Conservation (phyloP, 1,140 invertebrate genomes). For the Drosophila ambigua region DNA sequence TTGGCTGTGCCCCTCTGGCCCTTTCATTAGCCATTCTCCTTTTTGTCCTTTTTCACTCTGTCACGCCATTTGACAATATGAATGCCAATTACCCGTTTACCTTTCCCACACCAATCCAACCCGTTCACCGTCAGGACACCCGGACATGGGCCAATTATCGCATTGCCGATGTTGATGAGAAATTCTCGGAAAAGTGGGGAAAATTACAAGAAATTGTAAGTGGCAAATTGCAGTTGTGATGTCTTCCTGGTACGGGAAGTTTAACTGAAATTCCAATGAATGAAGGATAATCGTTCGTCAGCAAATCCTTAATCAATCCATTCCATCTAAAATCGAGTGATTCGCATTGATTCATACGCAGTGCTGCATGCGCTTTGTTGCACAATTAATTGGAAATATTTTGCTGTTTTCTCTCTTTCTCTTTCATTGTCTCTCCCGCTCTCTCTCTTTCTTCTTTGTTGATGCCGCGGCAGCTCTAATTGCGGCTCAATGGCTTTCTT, state of each 20-base stretch:
- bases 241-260: background rate
- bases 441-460: background rate
- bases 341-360: slow-evolving; percentile 8
- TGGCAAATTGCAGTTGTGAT: background rate
- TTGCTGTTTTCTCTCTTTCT: background rate
- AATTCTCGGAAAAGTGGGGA: slow-evolving; percentile 22
- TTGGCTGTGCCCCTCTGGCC: background rate
- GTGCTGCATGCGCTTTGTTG: slow-evolving; percentile 7
- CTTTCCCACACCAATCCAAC: slow-evolving; percentile 17
- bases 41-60: slow-evolving; percentile 33
- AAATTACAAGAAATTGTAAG: slow-evolving; percentile 1
- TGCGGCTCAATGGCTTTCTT: slow-evolving; percentile 30
- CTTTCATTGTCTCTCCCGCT: background rate
- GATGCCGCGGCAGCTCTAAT: slow-evolving; percentile 29
- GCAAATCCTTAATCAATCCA: background rate
- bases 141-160: slow-evolving; percentile 54
- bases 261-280: background rate
- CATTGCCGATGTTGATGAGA: slow-evolving; percentile 11
- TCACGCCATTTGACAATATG: slow-evolving; percentile 60
- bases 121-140: slow-evolving; percentile 7
- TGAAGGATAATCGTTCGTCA: no score
- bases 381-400: slow-evolving; percentile 36
- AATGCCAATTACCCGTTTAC: slow-evolving; percentile 40
- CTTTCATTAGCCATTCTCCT: slow-evolving; percentile 6
- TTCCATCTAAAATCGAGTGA: background rate